Evolutionary conservation across 2,888 invertebrate species (phyloP).

Genomic region (Diaphora mendica): DNA sequence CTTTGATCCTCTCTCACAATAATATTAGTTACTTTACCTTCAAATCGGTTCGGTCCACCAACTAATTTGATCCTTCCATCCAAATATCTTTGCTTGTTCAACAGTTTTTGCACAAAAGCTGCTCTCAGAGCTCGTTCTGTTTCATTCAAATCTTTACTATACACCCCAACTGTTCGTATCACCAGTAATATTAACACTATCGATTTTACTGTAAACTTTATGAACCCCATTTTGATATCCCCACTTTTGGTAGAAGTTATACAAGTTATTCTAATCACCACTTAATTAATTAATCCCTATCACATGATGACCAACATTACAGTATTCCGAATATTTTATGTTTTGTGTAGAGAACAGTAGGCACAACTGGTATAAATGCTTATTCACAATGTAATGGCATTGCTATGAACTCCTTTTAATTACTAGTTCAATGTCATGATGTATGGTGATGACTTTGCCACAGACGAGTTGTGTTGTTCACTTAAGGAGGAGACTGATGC

Average conservation of each 20-base stretch:
- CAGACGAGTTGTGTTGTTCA: slow-evolving; percentile 37
- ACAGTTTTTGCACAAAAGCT: slow-evolving; percentile 88
- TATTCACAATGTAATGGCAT: slow-evolving; percentile 42
- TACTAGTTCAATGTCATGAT: slow-evolving; percentile 70
- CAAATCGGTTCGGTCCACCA: slow-evolving; percentile 89
- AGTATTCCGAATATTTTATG: background rate
- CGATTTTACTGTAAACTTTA: slow-evolving; percentile 30
- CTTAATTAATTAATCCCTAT: background rate
- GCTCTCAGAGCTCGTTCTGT: slow-evolving; percentile 79
- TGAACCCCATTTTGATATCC: slow-evolving; percentile 27
- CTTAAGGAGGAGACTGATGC: slow-evolving; percentile 40
- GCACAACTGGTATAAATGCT: slow-evolving; percentile 41
- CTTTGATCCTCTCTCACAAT: background rate
- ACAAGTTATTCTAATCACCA: background rate
- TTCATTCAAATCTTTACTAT: slow-evolving; percentile 69
- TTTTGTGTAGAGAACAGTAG: background rate
- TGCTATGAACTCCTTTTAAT: slow-evolving; percentile 44
- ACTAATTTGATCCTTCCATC: slow-evolving; percentile 91
- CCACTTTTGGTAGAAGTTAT: background rate
- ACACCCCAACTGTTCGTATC: slow-evolving; percentile 51
- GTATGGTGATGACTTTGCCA: slow-evolving; percentile 48
- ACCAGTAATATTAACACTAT: slow-evolving; percentile 51
- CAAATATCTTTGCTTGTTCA: slow-evolving; percentile 89
- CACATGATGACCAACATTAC: background rate
- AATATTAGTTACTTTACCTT: slow-evolving; percentile 86